Percentiles rank a stretch among this genome's conserved stretches.
Conservation (phyloP, 2,113 vertebrate genomes). For the Chloebia gouldiae region DNA sequence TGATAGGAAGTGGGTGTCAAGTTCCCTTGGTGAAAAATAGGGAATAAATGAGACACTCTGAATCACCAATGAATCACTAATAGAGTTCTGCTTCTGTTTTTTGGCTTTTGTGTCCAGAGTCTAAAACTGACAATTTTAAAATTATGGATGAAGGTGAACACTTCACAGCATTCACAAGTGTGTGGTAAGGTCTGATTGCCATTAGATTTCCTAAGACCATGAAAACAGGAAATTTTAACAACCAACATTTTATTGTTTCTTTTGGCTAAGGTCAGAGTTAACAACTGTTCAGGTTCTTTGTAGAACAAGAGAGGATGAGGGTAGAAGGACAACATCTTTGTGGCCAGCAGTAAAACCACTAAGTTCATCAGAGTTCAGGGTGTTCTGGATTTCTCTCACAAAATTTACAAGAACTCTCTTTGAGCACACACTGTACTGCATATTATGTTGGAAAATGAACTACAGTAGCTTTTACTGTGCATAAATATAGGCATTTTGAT, state of each 20-base stretch:
- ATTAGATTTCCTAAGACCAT: not conserved
- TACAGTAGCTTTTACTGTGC: not conserved
- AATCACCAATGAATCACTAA: slow-evolving; percentile 73
- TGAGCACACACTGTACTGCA: not conserved
- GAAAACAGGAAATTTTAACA: not conserved
- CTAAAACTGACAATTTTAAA: not conserved
- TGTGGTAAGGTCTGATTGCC: not conserved
- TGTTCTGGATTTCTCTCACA: not conserved
- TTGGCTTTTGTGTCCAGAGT: slow-evolving; percentile 47
- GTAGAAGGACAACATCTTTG: not conserved
- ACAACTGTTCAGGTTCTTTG: not conserved
- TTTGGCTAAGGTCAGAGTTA: not conserved
- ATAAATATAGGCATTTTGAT: not conserved
- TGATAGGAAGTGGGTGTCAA: slow-evolving; percentile 71
- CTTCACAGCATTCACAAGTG: not conserved
- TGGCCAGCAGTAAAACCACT: not conserved
- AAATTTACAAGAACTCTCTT: not conserved
- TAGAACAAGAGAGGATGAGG: not conserved
- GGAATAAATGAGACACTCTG: slow-evolving; percentile 62
- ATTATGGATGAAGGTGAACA: not conserved
- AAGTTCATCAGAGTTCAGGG: not conserved
- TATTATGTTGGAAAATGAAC: not conserved
- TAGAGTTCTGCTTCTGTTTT: slow-evolving; percentile 55
- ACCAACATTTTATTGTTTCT: not conserved
- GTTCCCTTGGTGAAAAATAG: slow-evolving; percentile 68